These are phyloP conservation scores for Camelus bactrianus DNA, from an alignment of 2,113 vertebrate species.

Conservation along the genomic window DNA sequence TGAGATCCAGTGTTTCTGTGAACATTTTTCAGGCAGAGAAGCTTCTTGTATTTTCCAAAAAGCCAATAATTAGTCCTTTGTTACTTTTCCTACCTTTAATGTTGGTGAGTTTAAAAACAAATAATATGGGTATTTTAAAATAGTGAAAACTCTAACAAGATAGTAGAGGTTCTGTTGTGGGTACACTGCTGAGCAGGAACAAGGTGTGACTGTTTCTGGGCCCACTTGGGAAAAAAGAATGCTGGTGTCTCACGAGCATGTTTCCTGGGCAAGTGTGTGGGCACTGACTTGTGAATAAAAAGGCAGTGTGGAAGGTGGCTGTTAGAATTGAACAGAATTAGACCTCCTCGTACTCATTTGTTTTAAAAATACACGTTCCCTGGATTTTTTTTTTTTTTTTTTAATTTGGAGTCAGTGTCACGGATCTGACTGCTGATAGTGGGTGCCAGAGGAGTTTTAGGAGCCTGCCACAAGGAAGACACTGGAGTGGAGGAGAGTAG, in stretches of 20 bases:
- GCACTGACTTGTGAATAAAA: constrained; percentile 27
- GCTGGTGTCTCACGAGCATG: background rate
- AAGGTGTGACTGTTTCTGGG: constrained; percentile 14
- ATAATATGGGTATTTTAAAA: constrained; percentile 4
- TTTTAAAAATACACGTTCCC: background rate
- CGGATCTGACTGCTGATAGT: background rate
- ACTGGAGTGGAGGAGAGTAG: background rate
- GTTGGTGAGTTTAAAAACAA: constrained; percentile 7
- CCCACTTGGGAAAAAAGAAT: background rate
- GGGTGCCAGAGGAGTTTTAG: background rate
- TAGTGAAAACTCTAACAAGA: constrained; percentile 7
- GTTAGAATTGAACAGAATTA: constrained; percentile 3
- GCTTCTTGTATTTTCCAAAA: background rate
- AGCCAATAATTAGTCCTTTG: background rate
- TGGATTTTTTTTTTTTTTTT: background rate
- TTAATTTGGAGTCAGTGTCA: background rate
- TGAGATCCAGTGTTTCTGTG: constrained; percentile 5
- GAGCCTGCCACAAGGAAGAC: background rate
- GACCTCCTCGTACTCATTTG: background rate
- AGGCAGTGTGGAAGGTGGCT: background rate
- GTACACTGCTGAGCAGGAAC: background rate
- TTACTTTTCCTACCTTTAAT: constrained; percentile 6
- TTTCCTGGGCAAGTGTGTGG: background rate
- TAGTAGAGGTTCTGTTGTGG: background rate
- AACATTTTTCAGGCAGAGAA: background rate